Conservation (phyloP, 2,113 vertebrate species). For the Protomyctophum bolini region DNA sequence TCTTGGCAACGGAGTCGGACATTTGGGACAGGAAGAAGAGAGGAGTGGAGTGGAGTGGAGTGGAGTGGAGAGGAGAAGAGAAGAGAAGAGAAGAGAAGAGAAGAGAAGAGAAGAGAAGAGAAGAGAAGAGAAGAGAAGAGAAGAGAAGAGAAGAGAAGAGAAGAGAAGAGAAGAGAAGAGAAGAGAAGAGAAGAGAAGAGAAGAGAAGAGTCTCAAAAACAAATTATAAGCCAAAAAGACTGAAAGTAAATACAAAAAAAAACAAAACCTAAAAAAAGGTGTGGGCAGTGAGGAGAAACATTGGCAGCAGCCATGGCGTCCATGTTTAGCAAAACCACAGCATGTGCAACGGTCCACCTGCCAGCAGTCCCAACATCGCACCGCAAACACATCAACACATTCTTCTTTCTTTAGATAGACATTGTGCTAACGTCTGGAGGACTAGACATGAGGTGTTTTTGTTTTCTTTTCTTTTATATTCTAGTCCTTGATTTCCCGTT, state of each 20-base stretch:
- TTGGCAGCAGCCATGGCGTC: conserved; percentile 27
- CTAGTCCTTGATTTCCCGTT: neutral
- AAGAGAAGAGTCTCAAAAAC: conserved; percentile 53
- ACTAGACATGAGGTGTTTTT: neutral
- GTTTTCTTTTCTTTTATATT: neutral
- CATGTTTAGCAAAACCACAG: conserved; percentile 24
- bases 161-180: neutral
- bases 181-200: neutral
- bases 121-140: neutral
- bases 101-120: neutral
- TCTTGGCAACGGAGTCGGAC: conserved; percentile 65
- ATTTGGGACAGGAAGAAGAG: neutral
- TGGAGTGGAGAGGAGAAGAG: neutral
- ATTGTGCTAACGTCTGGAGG: neutral
- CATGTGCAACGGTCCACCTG: conserved; percentile 34
- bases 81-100: neutral
- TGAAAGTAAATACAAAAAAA: conserved; percentile 67
- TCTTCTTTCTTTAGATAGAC: neutral
- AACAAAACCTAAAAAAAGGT: conserved; percentile 63
- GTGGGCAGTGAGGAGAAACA: conserved; percentile 40
- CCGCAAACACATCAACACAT: conserved; percentile 6
- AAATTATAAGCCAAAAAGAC: conserved; percentile 57
- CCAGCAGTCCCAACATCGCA: conserved; percentile 17
- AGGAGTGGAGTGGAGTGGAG: neutral
- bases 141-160: neutral